Base-by-base conservation (phyloP, 2,888 invertebrate species). In the Prosapia bicincta region DNA sequence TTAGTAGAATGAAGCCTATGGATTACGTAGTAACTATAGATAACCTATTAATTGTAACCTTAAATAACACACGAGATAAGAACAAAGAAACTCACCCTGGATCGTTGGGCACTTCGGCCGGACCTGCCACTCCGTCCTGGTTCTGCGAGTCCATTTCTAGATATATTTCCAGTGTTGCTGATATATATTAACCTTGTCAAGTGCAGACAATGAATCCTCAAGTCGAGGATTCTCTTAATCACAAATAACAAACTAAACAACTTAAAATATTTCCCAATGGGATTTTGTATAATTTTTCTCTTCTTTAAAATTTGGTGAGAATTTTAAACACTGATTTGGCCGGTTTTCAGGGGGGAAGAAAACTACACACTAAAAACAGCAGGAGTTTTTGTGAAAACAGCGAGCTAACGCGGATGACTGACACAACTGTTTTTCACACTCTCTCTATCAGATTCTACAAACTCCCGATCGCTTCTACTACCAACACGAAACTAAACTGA, bases 81-180 rank as follows among this genome's bases (percentile, higher is more conserved):
- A 66, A 69, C 10, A 76, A 73, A 20, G 69, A 25, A 23, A 69
- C 20, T 77, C 74, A 81, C 81, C 81, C 81, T 66, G 81, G 81
- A 74, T 81, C 96, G 89, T 96, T 96, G 87, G 95, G 93, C 87
- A 94, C 94, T 89, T 96, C 96, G 81, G 94, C 93, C 84, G 94
- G 93, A 85, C 91, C 91, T 81, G 88, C 87, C 82, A 89, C 89
- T 86, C 91, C 90, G 85, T 94, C 94, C 88, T 93, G 93, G 84
- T 86, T 90, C 85, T 92, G 92, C 86, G 90, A 88, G 88, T 92
- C 92, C 92, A 92, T 92, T 83, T 82, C 83, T 82, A 74, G 69
- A 32, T 74, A 74, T 65, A 80, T 81, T 26, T 71, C 75, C 75
- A 71, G 75, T 26, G 26, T 75, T 43, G 75, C 32, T 26, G 67